phyloP scores from a whole-genome alignment of 1,140 invertebrate species.

The Cherax destructor region DNA sequence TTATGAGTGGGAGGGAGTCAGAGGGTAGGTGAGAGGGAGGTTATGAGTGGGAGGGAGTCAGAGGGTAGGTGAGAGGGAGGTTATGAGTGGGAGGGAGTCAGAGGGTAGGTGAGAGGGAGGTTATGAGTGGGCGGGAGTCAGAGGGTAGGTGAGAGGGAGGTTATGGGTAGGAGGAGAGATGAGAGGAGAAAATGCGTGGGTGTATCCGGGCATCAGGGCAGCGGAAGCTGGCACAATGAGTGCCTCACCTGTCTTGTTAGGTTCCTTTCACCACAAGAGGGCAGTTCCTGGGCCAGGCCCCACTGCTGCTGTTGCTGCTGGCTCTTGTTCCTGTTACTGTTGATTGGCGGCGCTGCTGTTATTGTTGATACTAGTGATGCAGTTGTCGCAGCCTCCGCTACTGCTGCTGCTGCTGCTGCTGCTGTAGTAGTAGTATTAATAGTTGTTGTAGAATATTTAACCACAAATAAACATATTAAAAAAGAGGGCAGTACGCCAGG shows the following conservation, averaged over 20 bases:
- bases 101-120: not conserved
- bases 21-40: not conserved
- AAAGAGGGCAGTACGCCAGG: too few species aligned
- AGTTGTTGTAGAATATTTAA: too few species aligned
- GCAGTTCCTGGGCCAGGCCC: too few species aligned
- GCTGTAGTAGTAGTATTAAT: too few species aligned
- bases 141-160: not conserved
- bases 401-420: too few species aligned
- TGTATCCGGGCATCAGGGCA: slow-evolving; percentile 12
- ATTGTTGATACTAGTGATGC: too few species aligned
- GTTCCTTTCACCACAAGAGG: slow-evolving; percentile 33
- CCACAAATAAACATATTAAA: too few species aligned
- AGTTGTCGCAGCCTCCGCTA: too few species aligned
- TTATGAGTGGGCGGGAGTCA: not conserved
- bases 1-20: not conserved
- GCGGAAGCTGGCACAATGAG: slow-evolving; percentile 17
- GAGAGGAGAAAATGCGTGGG: not conserved
- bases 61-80: not conserved
- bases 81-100: not conserved
- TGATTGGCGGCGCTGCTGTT: too few species aligned
- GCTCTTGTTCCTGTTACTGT: too few species aligned
- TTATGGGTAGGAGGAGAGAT: not conserved
- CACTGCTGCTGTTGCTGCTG: too few species aligned
- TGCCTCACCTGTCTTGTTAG: slow-evolving; percentile 31
- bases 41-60: not conserved